Evolutionary conservation across 2,797 vertebrate genomes (phyloP), one percentile per base, ranked within the genome.

Genomic region (Microchirus variegatus): DNA sequence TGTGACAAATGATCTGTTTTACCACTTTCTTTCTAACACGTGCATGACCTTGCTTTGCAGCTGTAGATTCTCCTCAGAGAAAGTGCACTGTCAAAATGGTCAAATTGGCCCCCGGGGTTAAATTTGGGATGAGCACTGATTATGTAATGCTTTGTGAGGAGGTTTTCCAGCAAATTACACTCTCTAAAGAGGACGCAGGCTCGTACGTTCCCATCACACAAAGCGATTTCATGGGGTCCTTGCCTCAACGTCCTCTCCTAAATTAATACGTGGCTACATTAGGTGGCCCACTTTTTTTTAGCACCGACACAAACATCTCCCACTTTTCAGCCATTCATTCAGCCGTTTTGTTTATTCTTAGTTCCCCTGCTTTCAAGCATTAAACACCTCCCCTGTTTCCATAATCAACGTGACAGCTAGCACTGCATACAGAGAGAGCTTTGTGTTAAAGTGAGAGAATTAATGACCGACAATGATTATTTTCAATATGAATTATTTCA

Each of bases 161-260:
- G 37, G 75, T 85, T 90, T 90, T 87, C 84, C 83, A 40, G 75
- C 73, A 83, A 88, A 87, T 88, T 88, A 82, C 70, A 75, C 85
- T 63, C 67, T 61, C 43, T 83, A 71, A 82, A 86, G 77, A 49
- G 70, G 65, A 84, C 69, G 57, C 75, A 36, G 67, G 63, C 77
- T 82, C 63, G 75, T 60, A 69, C 69, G 66, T 82, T 84, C 80
- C 77, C 38, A 8, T 59, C 53, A 63, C 80, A 90, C 84, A 87
- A 91, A 89, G 81, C 62, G 47, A 87, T 88, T 89, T 89, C 80
- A 89, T 80, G 84, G 84, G 67, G 74, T 73, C 70, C 68, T 83
- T 79, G 75, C 78, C 73, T 75, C 36, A 62, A 84, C 86, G 80
- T 87, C 85, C 78, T 80, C 75, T 86, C 37, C 70, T 76, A 85